Percentiles rank a stretch among this genome's conserved stretches.
phyloP scores from a whole-genome alignment of 2,797 vertebrate species.

The Pipistrellus kuhlii region DNA sequence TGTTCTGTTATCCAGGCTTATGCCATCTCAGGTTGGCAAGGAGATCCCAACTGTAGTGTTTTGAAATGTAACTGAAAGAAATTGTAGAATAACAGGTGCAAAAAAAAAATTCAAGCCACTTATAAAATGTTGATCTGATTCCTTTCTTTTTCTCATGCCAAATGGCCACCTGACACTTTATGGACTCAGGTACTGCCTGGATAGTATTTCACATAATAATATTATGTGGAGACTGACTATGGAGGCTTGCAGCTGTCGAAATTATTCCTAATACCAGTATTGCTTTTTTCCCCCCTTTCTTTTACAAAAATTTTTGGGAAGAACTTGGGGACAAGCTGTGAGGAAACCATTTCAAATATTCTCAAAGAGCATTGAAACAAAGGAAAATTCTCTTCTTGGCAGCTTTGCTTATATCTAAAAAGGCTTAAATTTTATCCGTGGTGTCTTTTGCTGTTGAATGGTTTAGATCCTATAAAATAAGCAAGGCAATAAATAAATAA shows the following conservation, averaged over 20 bases:
- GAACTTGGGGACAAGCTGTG: constrained; percentile 77
- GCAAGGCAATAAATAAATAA: constrained; percentile 38
- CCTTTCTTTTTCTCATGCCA: constrained; percentile 85
- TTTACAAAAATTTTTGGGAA: constrained; percentile 78
- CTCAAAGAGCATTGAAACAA: constrained; percentile 79
- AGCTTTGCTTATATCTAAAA: constrained; percentile 82
- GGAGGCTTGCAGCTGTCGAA: constrained; percentile 92
- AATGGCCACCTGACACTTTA: constrained; percentile 91
- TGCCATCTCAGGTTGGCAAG: constrained; percentile 94
- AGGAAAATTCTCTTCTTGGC: constrained; percentile 83
- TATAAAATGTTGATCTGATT: constrained; percentile 88
- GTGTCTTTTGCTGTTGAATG: constrained; percentile 79
- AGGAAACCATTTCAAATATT: constrained; percentile 84
- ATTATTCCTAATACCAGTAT: constrained; percentile 87
- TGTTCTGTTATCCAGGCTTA: constrained; percentile 93
- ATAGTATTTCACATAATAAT: constrained; percentile 90
- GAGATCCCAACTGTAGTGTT: constrained; percentile 91
- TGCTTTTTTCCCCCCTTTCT: constrained; percentile 65
- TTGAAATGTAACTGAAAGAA: constrained; percentile 92
- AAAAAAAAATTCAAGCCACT: constrained; percentile 86
- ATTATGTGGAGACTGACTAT: constrained; percentile 86
- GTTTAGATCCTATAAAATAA: constrained; percentile 81
- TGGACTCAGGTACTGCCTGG: constrained; percentile 93
- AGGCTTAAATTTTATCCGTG: constrained; percentile 78
- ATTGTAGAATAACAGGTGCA: constrained; percentile 94